phyloP scores from a whole-genome alignment of 2,888 invertebrate species.

The Cotesia congregata region DNA sequence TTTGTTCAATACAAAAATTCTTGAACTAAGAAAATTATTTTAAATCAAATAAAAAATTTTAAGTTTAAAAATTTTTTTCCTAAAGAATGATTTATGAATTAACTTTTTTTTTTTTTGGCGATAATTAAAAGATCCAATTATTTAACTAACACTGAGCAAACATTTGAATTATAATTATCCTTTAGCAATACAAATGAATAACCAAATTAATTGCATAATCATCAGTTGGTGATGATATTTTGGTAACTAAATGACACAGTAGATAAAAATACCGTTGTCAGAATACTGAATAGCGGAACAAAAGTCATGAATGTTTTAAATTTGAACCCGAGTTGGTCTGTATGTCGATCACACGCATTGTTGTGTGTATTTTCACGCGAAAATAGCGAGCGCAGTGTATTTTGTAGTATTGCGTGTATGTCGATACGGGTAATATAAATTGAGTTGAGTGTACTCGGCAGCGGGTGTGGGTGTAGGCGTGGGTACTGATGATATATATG shows the following conservation, averaged over 20 bases:
- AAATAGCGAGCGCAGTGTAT: neutral
- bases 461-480: neutral
- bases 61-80: no score
- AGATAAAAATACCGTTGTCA: neutral
- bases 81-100: no score
- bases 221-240: neutral
- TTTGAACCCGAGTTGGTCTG: neutral
- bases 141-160: no score
- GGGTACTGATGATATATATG: neutral
- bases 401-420: neutral
- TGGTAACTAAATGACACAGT: neutral
- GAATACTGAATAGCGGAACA: neutral
- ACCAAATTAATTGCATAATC: no score
- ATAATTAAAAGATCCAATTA: no score
- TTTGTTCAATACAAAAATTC: no score
- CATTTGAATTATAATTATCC: no score
- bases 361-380: neutral
- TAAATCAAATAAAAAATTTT: no score
- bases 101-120: no score
- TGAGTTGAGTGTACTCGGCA: constrained; percentile 1
- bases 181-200: no score
- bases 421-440: constrained; percentile 1
- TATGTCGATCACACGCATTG: neutral
- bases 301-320: neutral
- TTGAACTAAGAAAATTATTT: no score